These are phyloP conservation scores for Cassiopea xamachana DNA, from an alignment of 30 jellyfish, hydroid and myxozoan genomes.

Conservation along the genomic window DNA sequence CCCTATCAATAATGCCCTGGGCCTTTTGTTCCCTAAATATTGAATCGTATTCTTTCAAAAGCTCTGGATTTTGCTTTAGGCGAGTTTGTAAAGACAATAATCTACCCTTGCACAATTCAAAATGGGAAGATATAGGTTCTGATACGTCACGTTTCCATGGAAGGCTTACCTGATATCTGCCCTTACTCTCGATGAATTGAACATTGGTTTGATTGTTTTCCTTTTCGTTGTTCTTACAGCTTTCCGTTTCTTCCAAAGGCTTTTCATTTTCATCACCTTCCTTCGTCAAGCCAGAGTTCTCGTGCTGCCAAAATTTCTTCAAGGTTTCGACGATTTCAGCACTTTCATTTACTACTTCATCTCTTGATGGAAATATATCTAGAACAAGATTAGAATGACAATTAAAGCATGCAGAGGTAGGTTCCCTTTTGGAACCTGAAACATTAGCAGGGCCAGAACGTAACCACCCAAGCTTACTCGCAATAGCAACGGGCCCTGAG, in stretches of 20 bases:
- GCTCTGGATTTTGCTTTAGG: conserved; percentile 24
- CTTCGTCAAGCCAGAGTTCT: conserved; percentile 1
- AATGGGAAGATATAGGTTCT: conserved; percentile 30
- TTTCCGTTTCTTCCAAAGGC: background rate
- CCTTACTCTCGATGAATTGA: conserved; percentile 26
- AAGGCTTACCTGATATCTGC: conserved; percentile 51
- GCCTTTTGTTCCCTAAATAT: background rate
- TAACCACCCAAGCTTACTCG: conserved; percentile 69
- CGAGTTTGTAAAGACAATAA: conserved; percentile 1
- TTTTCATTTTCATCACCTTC: background rate
- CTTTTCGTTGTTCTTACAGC: background rate
- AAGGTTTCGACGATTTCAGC: conserved; percentile 18
- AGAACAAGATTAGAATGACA: background rate
- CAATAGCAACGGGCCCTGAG: conserved; percentile 66
- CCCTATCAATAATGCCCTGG: conserved; percentile 20
- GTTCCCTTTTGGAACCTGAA: background rate
- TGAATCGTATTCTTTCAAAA: conserved; percentile 23
- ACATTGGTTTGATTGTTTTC: background rate
- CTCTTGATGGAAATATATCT: conserved; percentile 43
- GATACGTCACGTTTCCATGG: conserved; percentile 41
- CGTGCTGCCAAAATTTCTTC: conserved; percentile 12
- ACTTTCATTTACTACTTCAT: conserved; percentile 4
- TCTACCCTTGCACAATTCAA: conserved; percentile 35
- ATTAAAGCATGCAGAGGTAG: background rate
- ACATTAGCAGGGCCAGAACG: conserved; percentile 43